Conservation (phyloP, 2,797 vertebrate species). For the Graptemys geographica region DNA sequence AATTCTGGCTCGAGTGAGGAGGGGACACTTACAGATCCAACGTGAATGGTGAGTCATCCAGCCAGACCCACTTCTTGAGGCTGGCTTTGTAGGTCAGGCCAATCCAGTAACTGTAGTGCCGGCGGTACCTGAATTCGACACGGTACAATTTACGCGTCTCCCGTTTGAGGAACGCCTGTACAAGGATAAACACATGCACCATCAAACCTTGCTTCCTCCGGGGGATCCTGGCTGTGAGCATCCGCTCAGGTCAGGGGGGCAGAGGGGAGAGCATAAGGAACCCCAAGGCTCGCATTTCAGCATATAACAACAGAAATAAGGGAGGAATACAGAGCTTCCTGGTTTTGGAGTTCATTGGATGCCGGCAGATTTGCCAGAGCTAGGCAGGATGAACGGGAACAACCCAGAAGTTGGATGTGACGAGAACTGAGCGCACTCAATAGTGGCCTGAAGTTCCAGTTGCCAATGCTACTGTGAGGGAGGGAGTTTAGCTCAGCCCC, state of each 20-base stretch:
- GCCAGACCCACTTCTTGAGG: background rate
- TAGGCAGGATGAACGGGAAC: background rate
- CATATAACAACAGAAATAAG: background rate
- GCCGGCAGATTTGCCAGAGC: background rate
- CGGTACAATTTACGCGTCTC: background rate
- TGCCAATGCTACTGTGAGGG: background rate
- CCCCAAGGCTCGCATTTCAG: background rate
- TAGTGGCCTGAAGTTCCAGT: background rate
- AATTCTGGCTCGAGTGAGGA: background rate
- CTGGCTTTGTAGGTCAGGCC: background rate
- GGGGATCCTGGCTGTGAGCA: background rate
- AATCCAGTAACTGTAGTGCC: background rate
- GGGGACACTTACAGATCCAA: background rate
- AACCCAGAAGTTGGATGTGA: background rate
- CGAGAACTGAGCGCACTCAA: background rate
- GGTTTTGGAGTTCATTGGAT: background rate
- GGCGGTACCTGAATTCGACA: background rate
- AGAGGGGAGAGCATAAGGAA: background rate
- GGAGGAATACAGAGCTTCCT: background rate
- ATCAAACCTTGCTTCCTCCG: background rate
- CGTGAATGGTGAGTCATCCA: background rate
- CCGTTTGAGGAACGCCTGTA: background rate
- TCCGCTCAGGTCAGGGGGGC: background rate
- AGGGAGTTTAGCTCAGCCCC: background rate
- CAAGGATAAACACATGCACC: background rate